Evolutionary conservation across 2,113 vertebrate genomes (phyloP), one percentile per base, ranked within the genome.

Genomic region (Pollimyrus isidori): DNA sequence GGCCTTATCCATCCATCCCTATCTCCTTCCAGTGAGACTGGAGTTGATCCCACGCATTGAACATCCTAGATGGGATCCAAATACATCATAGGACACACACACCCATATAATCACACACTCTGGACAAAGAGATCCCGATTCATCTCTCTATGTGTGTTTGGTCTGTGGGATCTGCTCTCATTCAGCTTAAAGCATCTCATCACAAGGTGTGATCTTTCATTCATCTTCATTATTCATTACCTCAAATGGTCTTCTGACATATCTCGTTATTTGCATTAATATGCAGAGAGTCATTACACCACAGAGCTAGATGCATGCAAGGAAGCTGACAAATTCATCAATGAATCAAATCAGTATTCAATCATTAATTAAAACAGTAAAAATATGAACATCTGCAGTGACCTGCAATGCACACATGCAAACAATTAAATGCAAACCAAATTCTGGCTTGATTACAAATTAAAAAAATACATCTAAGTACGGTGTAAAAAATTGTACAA

Each of bases 261-360:
- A 83, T 11, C 49, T 45, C 4, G 21, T 26, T 45, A 62, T n/a
- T 56, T 62, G 86, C 53, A 87, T 62, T 62, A 30, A 62, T 62
- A 62, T 62, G 86, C 86, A 88, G 23, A 80, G 87, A 89, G 48
- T 89, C 53, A 13, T 89, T 90, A 86, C 35, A 62, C 91, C 92
- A 90, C 88, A 52, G 45, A 42, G 53, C n/a, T 45, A 56, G 39
- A 56, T 48, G 19, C 88, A 89, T 89, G 88, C 88, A 89, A 46
- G 30, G 56, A 58, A 19, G 39, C 19, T 82, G n/a, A 83, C 13
- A 88, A 35, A n/a, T 56, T 42, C 6, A 76, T 19, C 13, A 35
- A 39, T 53, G 39, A 39, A 42, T 42, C 15, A 84, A 50, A 42
- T 45, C 49, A 35, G 42, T 80, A 17, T 86, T 89, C 42, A 53